These are phyloP conservation scores for Eupeodes corollae DNA, from an alignment of 1,140 invertebrate genomes.

Conservation along the genomic window DNA sequence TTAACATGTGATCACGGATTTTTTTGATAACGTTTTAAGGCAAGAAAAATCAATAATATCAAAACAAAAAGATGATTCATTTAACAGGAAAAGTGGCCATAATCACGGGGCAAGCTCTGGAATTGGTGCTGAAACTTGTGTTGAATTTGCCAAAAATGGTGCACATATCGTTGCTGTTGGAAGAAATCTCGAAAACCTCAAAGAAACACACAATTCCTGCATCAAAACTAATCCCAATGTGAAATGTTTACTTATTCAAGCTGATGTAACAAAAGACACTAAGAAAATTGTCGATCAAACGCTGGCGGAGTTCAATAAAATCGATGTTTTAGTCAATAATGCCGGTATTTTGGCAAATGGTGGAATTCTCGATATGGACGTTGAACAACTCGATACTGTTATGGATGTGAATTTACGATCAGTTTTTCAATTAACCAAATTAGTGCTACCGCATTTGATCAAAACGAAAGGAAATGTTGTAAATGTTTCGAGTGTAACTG, in stretches of 20 bases:
- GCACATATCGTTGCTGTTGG: conserved; percentile 61
- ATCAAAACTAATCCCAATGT: conserved; percentile 9
- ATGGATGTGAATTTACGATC: conserved; percentile 78
- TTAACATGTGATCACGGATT: no score
- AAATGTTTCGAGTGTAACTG: conserved; percentile 84
- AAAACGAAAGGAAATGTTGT: conserved; percentile 75
- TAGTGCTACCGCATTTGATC: conserved; percentile 71
- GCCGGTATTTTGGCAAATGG: conserved; percentile 62
- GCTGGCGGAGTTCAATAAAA: conserved; percentile 54
- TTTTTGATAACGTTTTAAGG: no score
- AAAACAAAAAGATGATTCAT: neutral
- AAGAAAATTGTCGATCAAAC: conserved; percentile 61
- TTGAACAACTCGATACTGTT: conserved; percentile 71
- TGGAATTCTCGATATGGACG: conserved; percentile 58
- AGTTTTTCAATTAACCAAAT: conserved; percentile 70
- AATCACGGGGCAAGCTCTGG: conserved; percentile 79
- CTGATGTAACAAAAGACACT: conserved; percentile 64
- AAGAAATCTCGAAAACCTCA: conserved; percentile 53
- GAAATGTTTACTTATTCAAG: conserved; percentile 8
- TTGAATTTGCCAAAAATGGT: conserved; percentile 61
- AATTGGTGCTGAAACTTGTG: conserved; percentile 71
- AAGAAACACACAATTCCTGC: conserved; percentile 43
- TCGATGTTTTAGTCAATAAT: conserved; percentile 78
- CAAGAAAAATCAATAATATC: no score
- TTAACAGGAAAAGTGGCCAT: conserved; percentile 52